Evolutionary conservation across 1,140 invertebrate genomes (phyloP), one percentile per base, ranked within the genome.

Genomic region (Caenorhabditis remanei): DNA sequence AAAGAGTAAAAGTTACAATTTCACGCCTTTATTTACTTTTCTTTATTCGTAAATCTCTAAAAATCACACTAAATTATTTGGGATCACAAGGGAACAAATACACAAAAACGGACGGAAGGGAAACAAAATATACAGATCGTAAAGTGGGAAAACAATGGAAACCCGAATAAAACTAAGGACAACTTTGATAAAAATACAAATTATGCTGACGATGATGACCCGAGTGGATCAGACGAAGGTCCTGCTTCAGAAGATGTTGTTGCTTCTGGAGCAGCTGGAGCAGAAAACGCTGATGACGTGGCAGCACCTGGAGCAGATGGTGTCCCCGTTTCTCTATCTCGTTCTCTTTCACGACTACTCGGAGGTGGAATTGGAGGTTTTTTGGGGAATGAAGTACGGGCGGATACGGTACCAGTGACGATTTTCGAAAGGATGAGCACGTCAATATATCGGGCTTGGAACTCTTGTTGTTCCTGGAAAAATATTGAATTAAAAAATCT

Each of bases 401-500:
- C 71, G 46, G 71, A 79, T 50, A 79, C 71, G 5, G 71, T 79
- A 79, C 71, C 71, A 13, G 71, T 79, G 46, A 79, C 71, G 71
- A 79, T 79, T 79, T 79, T 79, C n/a, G 71, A 79, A 5, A 79
- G 71, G 46, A 79, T 79, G 1, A 79, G 71, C 2, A 53, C 71
- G 19, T 79, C 71, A n/a, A 79, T 79, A n/a, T 79, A 79, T n/a
- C 71, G 71, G 14, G 46, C n/a, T 79, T 79, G 71, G 46, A 79
- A 79, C 24, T 79, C 71, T 50, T 79, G 71, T 79, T 79, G 71
- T 24, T 79, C 71, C 71, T 79, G 71, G 41, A 71, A 71, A 65
- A 40, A 19, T 50, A 0, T 21, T 11, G 24, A 63, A 13, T 40
- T 63, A 21, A 32, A n/a, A 58, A 6, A 21, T 21, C n/a, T 4